Evolutionary conservation across 2,888 invertebrate genomes (phyloP).

Genomic region (Nysson spinosus): DNA sequence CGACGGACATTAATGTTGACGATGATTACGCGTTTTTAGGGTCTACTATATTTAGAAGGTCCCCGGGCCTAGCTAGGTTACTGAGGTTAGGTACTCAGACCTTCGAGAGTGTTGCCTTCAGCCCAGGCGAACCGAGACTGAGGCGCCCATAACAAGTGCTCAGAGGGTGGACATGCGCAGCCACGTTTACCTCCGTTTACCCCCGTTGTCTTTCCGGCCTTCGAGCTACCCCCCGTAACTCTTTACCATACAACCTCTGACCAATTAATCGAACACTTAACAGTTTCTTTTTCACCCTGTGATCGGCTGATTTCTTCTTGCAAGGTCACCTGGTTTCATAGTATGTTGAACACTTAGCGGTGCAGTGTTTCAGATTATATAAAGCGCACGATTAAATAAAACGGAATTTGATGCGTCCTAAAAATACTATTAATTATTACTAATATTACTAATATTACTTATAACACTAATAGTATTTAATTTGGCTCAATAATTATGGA

Average conservation of each 20-base stretch:
- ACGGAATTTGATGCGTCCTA: too few relatives aligned
- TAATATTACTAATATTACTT: too few relatives aligned
- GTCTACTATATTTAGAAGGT: slow-evolving; percentile 55
- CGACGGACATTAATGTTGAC: neutral
- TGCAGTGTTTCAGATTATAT: too few relatives aligned
- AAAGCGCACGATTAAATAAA: too few relatives aligned
- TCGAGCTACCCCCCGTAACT: slow-evolving; percentile 1
- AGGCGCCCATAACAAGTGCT: slow-evolving; percentile 70
- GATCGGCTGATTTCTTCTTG: neutral
- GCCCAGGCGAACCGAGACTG: slow-evolving; percentile 76
- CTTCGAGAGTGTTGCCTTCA: slow-evolving; percentile 66
- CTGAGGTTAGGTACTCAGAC: slow-evolving; percentile 28
- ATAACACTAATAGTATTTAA: too few relatives aligned
- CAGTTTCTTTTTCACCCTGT: slow-evolving; percentile 30
- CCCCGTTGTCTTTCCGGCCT: slow-evolving; percentile 23
- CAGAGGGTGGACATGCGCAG: slow-evolving; percentile 61
- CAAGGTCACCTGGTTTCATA: neutral
- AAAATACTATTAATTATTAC: too few relatives aligned
- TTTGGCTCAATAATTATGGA: too few relatives aligned
- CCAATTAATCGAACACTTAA: slow-evolving; percentile 53
- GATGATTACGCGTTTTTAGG: slow-evolving; percentile 5
- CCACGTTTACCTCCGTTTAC: slow-evolving; percentile 28
- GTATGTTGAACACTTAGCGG: too few relatives aligned
- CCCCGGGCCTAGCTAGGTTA: slow-evolving; percentile 42
- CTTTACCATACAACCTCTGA: slow-evolving; percentile 37